Evolutionary conservation across 2,888 invertebrate species (phyloP).

Genomic region (Strigamia maritima): DNA sequence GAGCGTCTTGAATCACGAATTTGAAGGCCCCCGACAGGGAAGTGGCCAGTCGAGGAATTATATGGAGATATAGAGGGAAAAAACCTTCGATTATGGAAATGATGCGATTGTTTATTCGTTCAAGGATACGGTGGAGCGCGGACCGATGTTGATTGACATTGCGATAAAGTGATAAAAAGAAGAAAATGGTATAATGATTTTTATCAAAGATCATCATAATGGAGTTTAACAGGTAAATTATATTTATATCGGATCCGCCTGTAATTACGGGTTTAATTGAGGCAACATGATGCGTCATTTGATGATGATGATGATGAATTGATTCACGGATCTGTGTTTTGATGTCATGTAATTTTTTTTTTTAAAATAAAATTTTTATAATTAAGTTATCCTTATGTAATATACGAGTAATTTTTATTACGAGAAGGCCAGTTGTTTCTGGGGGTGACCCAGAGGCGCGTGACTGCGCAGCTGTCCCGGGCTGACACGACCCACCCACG

Average conservation of each 20-base stretch:
- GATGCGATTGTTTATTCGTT: not conserved
- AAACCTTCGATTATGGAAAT: slow-evolving; percentile 18
- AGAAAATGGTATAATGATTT: not conserved
- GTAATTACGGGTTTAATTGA: not conserved
- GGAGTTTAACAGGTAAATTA: not conserved
- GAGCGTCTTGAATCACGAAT: not conserved
- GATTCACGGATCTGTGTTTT: not conserved
- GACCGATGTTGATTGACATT: not conserved
- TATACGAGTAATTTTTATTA: too few relatives aligned
- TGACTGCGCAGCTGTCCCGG: not conserved
- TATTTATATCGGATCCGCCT: slow-evolving; percentile 1
- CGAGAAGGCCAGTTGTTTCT: slow-evolving; percentile 3
- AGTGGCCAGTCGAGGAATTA: not conserved
- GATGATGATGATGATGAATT: not conserved
- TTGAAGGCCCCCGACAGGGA: not conserved
- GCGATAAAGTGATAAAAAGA: not conserved
- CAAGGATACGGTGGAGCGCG: not conserved
- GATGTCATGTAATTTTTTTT: not conserved
- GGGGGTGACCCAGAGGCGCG: slow-evolving; percentile 9
- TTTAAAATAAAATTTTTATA: too few relatives aligned
- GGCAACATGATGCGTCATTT: not conserved
- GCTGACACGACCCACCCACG: slow-evolving; percentile 12
- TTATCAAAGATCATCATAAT: not conserved
- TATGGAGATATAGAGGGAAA: not conserved
- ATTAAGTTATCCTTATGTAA: too few relatives aligned